Evolutionary conservation across 2,888 invertebrate species (phyloP).

Genomic region (Lagria hirta): DNA sequence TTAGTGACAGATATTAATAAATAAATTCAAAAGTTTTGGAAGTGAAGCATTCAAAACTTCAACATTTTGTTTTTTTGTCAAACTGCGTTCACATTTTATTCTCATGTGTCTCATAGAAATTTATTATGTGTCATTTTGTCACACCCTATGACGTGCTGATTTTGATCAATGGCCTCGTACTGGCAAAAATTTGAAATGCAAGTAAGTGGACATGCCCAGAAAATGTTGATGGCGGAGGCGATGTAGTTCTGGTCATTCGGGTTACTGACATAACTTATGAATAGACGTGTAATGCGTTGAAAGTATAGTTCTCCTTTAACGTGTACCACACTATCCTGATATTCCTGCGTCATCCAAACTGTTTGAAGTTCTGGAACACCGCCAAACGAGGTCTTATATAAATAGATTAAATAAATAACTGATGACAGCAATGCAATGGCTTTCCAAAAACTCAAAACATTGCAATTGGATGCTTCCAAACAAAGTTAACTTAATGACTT

Average conservation of each 20-base stretch:
- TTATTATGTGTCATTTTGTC: too few species aligned
- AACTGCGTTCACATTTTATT: too few species aligned
- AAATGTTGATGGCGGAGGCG: conserved; percentile 41
- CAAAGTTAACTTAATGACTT: too few species aligned
- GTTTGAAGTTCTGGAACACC: conserved; percentile 36
- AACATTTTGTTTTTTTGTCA: too few species aligned
- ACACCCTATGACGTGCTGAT: too few species aligned
- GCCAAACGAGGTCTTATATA: conserved; percentile 39
- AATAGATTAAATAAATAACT: conserved; percentile 40
- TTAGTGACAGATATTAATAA: too few species aligned
- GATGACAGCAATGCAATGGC: conserved; percentile 33
- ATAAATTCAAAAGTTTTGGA: too few species aligned
- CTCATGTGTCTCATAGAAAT: too few species aligned
- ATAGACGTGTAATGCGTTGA: conserved; percentile 29
- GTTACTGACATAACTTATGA: conserved; percentile 45
- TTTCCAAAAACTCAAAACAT: too few species aligned
- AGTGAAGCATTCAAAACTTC: too few species aligned
- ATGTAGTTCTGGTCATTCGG: conserved; percentile 41
- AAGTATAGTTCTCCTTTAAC: conserved; percentile 40
- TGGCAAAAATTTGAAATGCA: conserved; percentile 37
- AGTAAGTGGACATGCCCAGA: conserved; percentile 38
- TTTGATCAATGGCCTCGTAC: conserved; percentile 36
- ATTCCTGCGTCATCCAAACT: conserved; percentile 34
- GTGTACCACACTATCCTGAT: conserved; percentile 34
- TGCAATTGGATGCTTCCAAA: too few species aligned